Base-by-base conservation (phyloP, 2,797 vertebrate species). In the Nothura maculosa region DNA sequence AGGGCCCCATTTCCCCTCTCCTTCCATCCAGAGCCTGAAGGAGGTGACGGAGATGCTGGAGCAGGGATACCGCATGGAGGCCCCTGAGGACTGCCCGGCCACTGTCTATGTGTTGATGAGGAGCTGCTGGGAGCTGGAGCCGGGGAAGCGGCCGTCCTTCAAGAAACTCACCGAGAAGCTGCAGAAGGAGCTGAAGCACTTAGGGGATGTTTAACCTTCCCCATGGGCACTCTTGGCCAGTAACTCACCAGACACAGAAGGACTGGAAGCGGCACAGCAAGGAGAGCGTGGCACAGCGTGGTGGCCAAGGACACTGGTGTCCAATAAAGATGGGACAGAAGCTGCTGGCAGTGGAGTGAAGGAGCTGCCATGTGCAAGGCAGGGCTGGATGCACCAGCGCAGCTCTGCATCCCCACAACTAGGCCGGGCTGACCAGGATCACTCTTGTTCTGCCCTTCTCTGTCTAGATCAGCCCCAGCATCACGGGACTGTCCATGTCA, bases 61-160 rank as follows among this genome's bases (percentile, higher is more conserved):
- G 92, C 97, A 95, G 60, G 99, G 99, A 4, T 99, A 99, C 95
- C 98, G 98, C 72, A 99, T 99, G 99, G 98, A 98, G 57, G 45
- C 98, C 67, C 99, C 99, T 0, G 99, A 99, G 36, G 97, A 98
- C 74, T 99, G 99, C 90, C 98, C 98, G 0, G 96, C 98, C 0
- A 28, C 91, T 0, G 9, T 99, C 92, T 99, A 98, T 40, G n/a
- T 93, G n/a, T 92, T 99, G 57, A 99, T 99, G 99, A 98, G 30
- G 92, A 92, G 97, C 91, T 99, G 99, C 98, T 99, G 99, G 99
- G 98, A 99, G 61, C 72, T 95, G 20, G 98, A 99, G 58, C 98
- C 99, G 0, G 95, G 98, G 58, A 98, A 97, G 79, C 97, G 99
- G 40, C 99, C 99, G 0, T 90, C 98, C 47, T 99, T 99, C 95